Base-by-base conservation (phyloP, 2,113 vertebrate genomes). In the Tragelaphus buxtoni region DNA sequence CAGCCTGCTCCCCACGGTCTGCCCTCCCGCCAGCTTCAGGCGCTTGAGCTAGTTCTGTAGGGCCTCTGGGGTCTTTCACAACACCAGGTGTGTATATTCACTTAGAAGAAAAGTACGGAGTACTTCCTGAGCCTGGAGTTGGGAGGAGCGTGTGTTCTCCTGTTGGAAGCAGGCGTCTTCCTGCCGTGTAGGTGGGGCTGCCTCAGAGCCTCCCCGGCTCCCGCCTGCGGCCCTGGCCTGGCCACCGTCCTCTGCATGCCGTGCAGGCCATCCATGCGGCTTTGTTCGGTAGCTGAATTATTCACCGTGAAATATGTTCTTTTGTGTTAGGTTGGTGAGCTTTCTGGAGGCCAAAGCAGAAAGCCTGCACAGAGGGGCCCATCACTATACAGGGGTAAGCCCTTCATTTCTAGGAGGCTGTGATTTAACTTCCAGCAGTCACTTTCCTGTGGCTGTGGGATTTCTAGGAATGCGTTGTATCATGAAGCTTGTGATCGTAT, bases 351-450 rank as follows among this genome's bases (percentile, higher is more conserved):
- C 98, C 45, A 99, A 94, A 98, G 99, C 99, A 0, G 99, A 99
- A 80, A 97, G 65, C 56, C 98, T 99, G 90, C 99, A 99, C 97
- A 99, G 99, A 99, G 99, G 99, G 86, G 90, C 98, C 94, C 99
- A 99, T 99, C 99, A 99, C 98, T 99, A 99, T 94, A 99, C 99
- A 32, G 99, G 99, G 98, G 99, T 99, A 99, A 99, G 98, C 96
- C 55, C 24, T 42, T 42, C 10, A 2, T 28, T 30, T 58, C 55
- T 17, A 18, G 51, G 80, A 61, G 30, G 80, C 45, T 0, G 0
- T 9, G 61, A 28, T 7, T 35, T 53, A 2, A 1, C 16, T 72
- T 26, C 26, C 26, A 12, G n/a, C 32, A 35, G 4, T 1, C 7
- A 1, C 79, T 26, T 69, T 18, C 58, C 18, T 0, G 0, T 22